Evolutionary conservation across 2,888 invertebrate genomes (phyloP).

Genomic region (Branchellion lobata): DNA sequence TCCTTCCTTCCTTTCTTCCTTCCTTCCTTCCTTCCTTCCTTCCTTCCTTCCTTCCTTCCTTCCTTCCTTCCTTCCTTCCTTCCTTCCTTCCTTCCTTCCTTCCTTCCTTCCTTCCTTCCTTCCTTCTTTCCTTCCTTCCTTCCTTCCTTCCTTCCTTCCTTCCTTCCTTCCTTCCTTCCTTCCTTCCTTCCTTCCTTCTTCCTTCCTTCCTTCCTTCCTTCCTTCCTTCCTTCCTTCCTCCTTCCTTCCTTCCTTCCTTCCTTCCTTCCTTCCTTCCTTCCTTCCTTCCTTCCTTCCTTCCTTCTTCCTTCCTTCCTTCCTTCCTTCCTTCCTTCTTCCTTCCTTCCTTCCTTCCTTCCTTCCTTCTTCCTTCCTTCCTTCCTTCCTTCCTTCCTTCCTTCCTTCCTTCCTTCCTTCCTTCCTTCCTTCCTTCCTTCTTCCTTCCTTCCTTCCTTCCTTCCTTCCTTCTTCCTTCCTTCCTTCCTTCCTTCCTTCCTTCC

Average conservation of each 20-base stretch:
- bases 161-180: constrained; percentile 9
- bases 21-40: constrained; percentile 27
- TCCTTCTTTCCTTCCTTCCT: constrained; percentile 31
- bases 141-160: constrained; percentile 31
- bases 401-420: too few relatives aligned
- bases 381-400: too few relatives aligned
- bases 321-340: background rate
- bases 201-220: constrained; percentile 27
- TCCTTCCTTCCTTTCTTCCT: constrained; percentile 25
- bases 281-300: too few relatives aligned
- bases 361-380: too few relatives aligned
- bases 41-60: constrained; percentile 24
- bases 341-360: too few relatives aligned
- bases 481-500: too few relatives aligned
- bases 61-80: constrained; percentile 27
- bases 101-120: constrained; percentile 41
- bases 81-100: constrained; percentile 21
- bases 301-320: background rate
- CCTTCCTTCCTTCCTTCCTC: constrained; percentile 29
- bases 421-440: too few relatives aligned
- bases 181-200: constrained; percentile 12
- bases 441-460: too few relatives aligned
- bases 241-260: constrained; percentile 27
- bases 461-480: too few relatives aligned
- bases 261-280: constrained; percentile 27